phyloP scores from a whole-genome alignment of 2,888 invertebrate species.

The Stegana nigrithorax region DNA sequence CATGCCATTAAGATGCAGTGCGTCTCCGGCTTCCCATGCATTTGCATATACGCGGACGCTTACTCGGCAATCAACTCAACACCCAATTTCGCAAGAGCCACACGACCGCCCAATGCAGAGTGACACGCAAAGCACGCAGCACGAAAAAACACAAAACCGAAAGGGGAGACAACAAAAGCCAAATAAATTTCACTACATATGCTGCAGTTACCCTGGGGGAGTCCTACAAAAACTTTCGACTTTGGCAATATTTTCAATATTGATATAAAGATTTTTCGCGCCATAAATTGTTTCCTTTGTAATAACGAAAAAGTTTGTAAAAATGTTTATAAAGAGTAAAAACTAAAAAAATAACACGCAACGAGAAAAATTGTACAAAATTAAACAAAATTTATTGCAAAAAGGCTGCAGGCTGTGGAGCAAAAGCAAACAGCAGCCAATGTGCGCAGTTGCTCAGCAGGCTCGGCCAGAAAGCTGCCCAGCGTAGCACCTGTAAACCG shows the following conservation, averaged over 20 bases:
- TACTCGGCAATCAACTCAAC: conserved; percentile 16
- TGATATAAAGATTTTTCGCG: background rate
- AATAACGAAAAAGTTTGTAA: background rate
- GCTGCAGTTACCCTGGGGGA: conserved; percentile 9
- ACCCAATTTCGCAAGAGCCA: conserved; percentile 8
- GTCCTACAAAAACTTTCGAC: conserved; percentile 5
- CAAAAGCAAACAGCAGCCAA: conserved; percentile 43
- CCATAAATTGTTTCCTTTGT: background rate
- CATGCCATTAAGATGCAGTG: too few relatives aligned
- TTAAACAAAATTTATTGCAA: conserved; percentile 3
- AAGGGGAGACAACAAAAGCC: too few relatives aligned
- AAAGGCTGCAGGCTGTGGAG: conserved; percentile 41
- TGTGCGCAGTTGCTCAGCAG: too few relatives aligned
- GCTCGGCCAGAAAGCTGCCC: background rate
- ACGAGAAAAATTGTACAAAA: conserved; percentile 17
- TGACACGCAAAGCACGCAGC: background rate
- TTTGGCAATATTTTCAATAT: background rate
- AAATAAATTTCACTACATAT: conserved; percentile 15
- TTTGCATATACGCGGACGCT: conserved; percentile 10
- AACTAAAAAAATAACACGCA: background rate
- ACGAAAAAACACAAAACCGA: background rate
- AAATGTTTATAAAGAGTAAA: background rate
- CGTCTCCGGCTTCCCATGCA: too few relatives aligned
- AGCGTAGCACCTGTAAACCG: conserved; percentile 31
- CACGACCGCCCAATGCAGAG: background rate